phyloP scores from a whole-genome alignment of 2,797 vertebrate species.

The Hypotaenidia okinawae region DNA sequence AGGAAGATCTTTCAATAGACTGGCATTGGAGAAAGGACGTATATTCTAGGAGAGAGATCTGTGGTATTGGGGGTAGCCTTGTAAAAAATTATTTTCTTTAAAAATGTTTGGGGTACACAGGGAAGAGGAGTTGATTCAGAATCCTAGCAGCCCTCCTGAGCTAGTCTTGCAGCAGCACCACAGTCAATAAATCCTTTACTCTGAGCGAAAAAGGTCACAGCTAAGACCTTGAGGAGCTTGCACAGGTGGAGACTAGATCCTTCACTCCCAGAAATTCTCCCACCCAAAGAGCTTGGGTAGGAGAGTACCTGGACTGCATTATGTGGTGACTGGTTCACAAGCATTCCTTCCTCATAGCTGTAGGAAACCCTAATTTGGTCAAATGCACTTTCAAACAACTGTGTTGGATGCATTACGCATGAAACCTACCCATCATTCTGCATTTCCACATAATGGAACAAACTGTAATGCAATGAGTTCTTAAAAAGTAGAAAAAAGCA shows the following conservation, averaged over 20 bases:
- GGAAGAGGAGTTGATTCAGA: background rate
- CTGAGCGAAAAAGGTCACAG: rapidly evolving
- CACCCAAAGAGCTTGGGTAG: background rate
- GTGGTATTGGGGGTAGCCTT: background rate
- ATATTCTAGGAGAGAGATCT: background rate
- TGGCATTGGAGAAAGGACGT: background rate
- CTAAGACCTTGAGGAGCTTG: background rate
- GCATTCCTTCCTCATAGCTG: background rate
- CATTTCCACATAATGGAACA: background rate
- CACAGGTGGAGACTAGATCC: background rate
- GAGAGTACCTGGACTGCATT: background rate
- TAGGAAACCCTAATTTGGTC: background rate
- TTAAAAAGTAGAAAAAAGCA: background rate
- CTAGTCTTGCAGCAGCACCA: background rate
- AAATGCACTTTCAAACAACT: background rate
- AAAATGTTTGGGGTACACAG: background rate
- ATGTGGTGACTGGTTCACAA: background rate
- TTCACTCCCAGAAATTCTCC: background rate
- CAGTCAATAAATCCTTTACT: background rate
- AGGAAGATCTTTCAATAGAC: background rate
- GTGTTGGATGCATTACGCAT: background rate
- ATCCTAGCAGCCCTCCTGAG: background rate
- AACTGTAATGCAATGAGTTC: background rate
- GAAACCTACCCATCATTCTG: background rate
- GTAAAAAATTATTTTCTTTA: background rate